Conservation (phyloP, 2,113 vertebrate genomes). For the Protobothrops flavoviridis region DNA sequence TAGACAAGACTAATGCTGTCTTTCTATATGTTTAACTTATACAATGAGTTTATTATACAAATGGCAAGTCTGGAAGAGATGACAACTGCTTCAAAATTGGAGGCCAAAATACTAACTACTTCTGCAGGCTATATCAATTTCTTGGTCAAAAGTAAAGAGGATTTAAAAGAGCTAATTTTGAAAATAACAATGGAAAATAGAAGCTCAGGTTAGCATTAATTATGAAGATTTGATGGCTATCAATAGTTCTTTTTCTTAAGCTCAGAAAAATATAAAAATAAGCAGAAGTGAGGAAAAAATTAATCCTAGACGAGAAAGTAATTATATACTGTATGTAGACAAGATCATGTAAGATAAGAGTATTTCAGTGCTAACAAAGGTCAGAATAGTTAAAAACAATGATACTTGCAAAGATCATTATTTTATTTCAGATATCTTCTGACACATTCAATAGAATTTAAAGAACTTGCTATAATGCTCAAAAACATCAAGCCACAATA, state of each 20-base stretch:
- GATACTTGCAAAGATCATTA: neutral
- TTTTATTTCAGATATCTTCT: neutral
- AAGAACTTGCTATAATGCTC: neutral
- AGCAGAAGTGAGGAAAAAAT: neutral
- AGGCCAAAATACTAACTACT: neutral
- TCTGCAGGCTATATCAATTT: neutral
- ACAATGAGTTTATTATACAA: neutral
- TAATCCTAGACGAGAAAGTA: neutral
- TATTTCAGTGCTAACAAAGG: neutral
- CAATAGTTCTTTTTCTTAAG: neutral
- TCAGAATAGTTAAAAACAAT: neutral
- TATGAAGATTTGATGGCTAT: neutral
- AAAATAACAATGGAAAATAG: neutral
- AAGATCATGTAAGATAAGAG: neutral
- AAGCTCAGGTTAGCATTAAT: neutral
- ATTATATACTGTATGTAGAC: neutral
- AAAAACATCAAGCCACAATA: neutral
- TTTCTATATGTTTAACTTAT: neutral
- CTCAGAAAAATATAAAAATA: neutral
- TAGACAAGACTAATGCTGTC: neutral
- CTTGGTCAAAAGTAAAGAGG: neutral
- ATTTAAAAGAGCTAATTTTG: neutral
- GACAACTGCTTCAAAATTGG: neutral
- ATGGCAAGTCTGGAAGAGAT: neutral
- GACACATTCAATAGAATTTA: neutral